Base-by-base conservation (phyloP, 2,797 vertebrate genomes). In the Hippocampus kuda region DNA sequence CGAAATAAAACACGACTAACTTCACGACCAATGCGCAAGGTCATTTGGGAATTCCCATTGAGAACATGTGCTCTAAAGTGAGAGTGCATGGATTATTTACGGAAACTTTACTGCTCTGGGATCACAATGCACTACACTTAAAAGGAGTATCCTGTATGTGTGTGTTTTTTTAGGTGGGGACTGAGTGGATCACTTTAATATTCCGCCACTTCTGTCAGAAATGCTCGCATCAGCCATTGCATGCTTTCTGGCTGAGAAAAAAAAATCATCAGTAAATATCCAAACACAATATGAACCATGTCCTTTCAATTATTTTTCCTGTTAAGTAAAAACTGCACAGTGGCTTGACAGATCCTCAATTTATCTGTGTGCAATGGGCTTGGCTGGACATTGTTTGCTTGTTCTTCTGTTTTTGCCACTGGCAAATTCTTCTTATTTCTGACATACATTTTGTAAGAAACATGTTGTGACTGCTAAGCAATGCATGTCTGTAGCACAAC, bases 401-500 rank as follows among this genome's bases (percentile, higher is more conserved):
- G 63, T 64, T 70, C 80, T 70, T 70, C 34, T 10, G 53, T 72
- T 69, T 81, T 77, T 72, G 75, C 75, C 63, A 7, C 76, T 69
- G 74, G 83, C 72, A 75, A 78, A 70, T 75, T 20, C 49, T 13
- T 27, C 12, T 34, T 72, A 78, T 78, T 83, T 63, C 77, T 72
- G 66, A 73, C 70, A 72, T 76, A 70, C 66, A 73, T 79, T 81
- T 80, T 64, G 6, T 64, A 62, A 74, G 70, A 70, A 68, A 56
- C 0, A 3, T 73, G 62, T 77, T 75, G 81, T 74, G 68, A 70
- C 73, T 77, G 81, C 75, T 82, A 81, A 64, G 70, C 64, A 78
- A 83, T 72, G 82, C 80, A 75, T 70, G 79, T 75, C 81, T 79
- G 70, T 71, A 70, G 73, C 73, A 77, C 76, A 75, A 82, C 76